Conservation (phyloP, 37 sponge, comb jelly and placozoan species). For the Cliona cf. orientalis region DNA sequence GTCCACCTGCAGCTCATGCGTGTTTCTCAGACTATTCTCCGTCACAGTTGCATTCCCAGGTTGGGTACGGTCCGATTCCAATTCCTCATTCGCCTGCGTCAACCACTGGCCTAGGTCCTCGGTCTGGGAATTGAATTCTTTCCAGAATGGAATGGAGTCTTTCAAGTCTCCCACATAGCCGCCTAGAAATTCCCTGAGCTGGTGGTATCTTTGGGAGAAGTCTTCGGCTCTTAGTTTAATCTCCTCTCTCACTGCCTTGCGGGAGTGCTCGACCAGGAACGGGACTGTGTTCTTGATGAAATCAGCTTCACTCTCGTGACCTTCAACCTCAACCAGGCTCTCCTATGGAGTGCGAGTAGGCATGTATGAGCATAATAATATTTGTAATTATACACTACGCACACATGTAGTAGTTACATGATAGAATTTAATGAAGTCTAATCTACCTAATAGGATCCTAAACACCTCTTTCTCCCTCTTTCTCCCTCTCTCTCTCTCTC, state of each 20-base stretch:
- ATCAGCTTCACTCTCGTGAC: conserved; percentile 24
- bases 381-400: not conserved
- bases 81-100: not conserved
- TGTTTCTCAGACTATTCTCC: conserved; percentile 29
- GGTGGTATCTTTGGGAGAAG: conserved; percentile 6
- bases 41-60: conserved; percentile 48
- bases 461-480: too few relatives aligned
- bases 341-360: conserved; percentile 1
- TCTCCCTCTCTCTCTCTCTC: not conserved
- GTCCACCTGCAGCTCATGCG: conserved; percentile 19
- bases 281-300: conserved; percentile 33
- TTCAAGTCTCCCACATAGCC: conserved; percentile 25
- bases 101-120: conserved; percentile 36
- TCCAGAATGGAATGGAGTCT: conserved; percentile 73
- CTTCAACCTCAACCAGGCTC: conserved; percentile 11
- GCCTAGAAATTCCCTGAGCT: not conserved
- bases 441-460: too few relatives aligned
- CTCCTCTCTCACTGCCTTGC: conserved; percentile 8
- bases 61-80: conserved; percentile 30
- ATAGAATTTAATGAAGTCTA: too few relatives aligned
- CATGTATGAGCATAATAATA: not conserved
- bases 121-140: conserved; percentile 31
- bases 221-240: conserved; percentile 25
- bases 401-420: not conserved
- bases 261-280: conserved; percentile 64